Percentiles rank a stretch among this genome's conserved stretches.
phyloP scores from a whole-genome alignment of 2,797 vertebrate species.

The Percopsis omiscomaycus region DNA sequence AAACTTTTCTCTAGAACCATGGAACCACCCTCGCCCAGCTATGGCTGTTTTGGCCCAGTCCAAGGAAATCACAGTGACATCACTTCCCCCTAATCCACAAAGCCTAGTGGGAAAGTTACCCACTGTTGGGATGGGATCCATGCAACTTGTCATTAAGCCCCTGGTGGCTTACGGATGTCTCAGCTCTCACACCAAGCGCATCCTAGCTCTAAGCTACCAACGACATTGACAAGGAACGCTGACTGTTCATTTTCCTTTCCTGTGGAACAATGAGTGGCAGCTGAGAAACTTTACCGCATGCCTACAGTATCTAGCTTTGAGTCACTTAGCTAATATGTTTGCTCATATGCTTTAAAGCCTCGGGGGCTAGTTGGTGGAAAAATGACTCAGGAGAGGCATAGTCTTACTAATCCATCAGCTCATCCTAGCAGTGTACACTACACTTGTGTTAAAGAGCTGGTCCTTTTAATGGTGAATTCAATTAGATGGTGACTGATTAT shows the following conservation, averaged over 20 bases:
- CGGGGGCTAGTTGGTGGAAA: slow-evolving; percentile 45
- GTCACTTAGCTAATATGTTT: slow-evolving; percentile 40
- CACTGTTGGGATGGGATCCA: slow-evolving; percentile 47
- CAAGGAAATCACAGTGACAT: slow-evolving; percentile 56
- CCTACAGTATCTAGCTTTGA: slow-evolving; percentile 38
- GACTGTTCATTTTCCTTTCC: slow-evolving; percentile 42
- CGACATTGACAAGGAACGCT: slow-evolving; percentile 46
- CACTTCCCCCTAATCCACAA: slow-evolving; percentile 53
- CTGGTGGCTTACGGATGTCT: slow-evolving; percentile 46
- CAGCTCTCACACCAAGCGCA: slow-evolving; percentile 50
- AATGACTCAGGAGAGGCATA: slow-evolving; percentile 34
- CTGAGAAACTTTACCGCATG: slow-evolving; percentile 39
- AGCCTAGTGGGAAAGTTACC: slow-evolving; percentile 50
- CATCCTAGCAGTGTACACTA: slow-evolving; percentile 35
- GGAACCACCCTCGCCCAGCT: slow-evolving; percentile 29
- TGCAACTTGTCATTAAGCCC: slow-evolving; percentile 55
- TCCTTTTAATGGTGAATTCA: slow-evolving; percentile 43
- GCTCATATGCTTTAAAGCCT: slow-evolving; percentile 29
- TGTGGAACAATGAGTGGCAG: slow-evolving; percentile 50
- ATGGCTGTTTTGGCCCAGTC: slow-evolving; percentile 37
- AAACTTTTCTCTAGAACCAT: slow-evolving; percentile 29
- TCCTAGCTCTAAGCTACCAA: slow-evolving; percentile 40
- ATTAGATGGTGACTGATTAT: slow-evolving; percentile 53
- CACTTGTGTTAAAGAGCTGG: slow-evolving; percentile 29
- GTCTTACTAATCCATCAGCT: slow-evolving; percentile 47